Percentiles rank a stretch among this genome's conserved stretches.
Evolutionary conservation across 1,140 invertebrate species (phyloP).

Genomic region (Ips nitidus): DNA sequence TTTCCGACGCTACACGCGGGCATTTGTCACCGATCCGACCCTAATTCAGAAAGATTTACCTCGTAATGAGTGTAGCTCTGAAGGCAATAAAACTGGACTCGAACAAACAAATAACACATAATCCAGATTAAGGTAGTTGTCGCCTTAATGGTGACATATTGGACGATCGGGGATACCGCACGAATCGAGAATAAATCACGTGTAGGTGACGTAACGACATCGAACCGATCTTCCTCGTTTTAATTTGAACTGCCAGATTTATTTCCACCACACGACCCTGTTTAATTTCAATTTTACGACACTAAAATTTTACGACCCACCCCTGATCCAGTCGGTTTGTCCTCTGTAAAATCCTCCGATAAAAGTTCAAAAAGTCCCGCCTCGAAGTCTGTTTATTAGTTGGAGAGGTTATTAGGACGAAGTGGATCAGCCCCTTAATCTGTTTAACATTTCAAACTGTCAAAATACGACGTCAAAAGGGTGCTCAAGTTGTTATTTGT

Average conservation of each 20-base stretch:
- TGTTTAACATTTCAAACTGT: conserved; percentile 33
- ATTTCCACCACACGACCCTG: too few species aligned
- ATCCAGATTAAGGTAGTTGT: conserved; percentile 45
- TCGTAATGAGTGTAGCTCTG: conserved; percentile 13
- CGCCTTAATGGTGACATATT: conserved; percentile 44
- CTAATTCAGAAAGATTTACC: conserved; percentile 30
- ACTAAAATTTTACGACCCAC: too few species aligned
- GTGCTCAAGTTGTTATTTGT: conserved; percentile 7
- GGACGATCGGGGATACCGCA: conserved; percentile 35
- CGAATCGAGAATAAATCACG: conserved; percentile 37
- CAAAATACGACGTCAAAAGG: conserved; percentile 23
- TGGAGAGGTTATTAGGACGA: conserved; percentile 21
- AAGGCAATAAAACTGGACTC: conserved; percentile 41
- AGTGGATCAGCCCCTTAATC: conserved; percentile 34
- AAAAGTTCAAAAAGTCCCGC: background rate
- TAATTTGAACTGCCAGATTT: conserved; percentile 7
- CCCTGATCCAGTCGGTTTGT: too few species aligned
- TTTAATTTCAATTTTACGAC: too few species aligned
- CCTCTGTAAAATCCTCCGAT: too few species aligned
- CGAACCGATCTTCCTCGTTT: conserved; percentile 4
- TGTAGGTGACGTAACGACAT: conserved; percentile 4
- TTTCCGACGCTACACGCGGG: background rate
- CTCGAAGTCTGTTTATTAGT: conserved; percentile 24
- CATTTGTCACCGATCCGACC: background rate
- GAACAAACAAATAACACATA: conserved; percentile 44